Evolutionary conservation across 2,113 vertebrate genomes (phyloP).

Genomic region (Crypturellus undulatus): DNA sequence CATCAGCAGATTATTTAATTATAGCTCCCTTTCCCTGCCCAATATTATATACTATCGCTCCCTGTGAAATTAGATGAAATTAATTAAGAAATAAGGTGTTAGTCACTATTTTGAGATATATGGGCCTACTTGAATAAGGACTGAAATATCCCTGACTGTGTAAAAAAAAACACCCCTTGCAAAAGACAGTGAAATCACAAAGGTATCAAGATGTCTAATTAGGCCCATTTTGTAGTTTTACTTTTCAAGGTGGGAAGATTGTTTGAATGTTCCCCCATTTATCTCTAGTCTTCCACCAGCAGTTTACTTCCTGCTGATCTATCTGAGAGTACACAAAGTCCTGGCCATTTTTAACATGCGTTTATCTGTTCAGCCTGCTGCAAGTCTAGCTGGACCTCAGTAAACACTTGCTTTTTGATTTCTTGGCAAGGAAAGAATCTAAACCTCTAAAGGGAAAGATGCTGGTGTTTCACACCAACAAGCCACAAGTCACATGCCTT

Average conservation of each 20-base stretch:
- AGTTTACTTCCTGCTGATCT: not conserved
- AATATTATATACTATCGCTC: not conserved
- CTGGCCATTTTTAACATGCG: not conserved
- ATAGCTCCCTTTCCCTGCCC: slow-evolving; percentile 15
- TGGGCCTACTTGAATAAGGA: not conserved
- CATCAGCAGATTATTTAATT: slow-evolving; percentile 48
- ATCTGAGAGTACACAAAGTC: not conserved
- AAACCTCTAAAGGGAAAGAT: not conserved
- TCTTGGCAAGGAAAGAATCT: not conserved
- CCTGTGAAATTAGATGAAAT: slow-evolving; percentile 33
- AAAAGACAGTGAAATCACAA: not conserved
- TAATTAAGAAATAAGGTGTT: slow-evolving; percentile 60
- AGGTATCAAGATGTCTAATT: not conserved
- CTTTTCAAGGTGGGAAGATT: not conserved
- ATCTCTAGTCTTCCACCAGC: not conserved
- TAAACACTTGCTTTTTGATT: not conserved
- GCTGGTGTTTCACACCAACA: not conserved
- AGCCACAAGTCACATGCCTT: not conserved
- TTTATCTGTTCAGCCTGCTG: not conserved
- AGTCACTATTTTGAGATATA: not conserved
- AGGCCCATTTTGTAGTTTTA: not conserved
- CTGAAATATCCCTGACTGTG: not conserved
- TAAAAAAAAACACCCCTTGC: not conserved
- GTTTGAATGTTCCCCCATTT: not conserved
- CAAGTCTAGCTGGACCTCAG: not conserved